Conservation (phyloP, 2,888 invertebrate genomes). For the Drosophila subquinaria region DNA sequence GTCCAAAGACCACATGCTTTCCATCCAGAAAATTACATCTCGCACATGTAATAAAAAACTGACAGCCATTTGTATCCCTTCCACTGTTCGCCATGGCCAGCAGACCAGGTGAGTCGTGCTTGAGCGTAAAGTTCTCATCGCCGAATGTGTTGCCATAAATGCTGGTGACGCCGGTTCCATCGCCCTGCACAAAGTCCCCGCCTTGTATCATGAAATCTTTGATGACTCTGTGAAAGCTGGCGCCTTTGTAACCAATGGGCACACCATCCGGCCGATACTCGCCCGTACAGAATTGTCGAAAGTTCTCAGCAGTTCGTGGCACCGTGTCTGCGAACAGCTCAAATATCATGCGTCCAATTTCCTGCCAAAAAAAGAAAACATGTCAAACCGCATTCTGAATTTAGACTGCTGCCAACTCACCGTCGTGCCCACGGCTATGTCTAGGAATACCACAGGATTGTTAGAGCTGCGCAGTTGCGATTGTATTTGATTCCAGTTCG, state of each 20-base stretch:
- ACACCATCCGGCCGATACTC: conserved; percentile 98
- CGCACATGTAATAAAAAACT: conserved; percentile 99
- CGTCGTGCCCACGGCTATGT: conserved; percentile 97
- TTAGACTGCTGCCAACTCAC: conserved; percentile 86
- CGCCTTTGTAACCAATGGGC: conserved; percentile 98
- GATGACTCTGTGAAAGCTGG: conserved; percentile 98
- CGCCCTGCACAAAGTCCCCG: conserved; percentile 99
- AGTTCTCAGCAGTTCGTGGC: conserved; percentile 98
- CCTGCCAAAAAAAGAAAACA: conserved; percentile 86
- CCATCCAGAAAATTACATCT: conserved; percentile 99
- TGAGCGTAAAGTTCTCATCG: conserved; percentile 98
- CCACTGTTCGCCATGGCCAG: conserved; percentile 99
- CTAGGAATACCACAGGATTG: conserved; percentile 99
- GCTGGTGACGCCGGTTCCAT: conserved; percentile 99
- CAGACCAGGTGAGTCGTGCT: conserved; percentile 95
- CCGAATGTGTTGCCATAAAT: conserved; percentile 98
- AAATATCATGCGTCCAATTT: conserved; percentile 99
- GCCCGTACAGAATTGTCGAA: conserved; percentile 99
- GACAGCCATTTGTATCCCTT: conserved; percentile 99
- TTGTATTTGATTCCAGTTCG: conserved; percentile 97
- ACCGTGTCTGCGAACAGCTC: conserved; percentile 99
- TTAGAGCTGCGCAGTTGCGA: conserved; percentile 95
- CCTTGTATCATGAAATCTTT: conserved; percentile 99
- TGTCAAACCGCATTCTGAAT: background rate
- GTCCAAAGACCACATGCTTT: conserved; percentile 99